Evolutionary conservation across 2,113 vertebrate species (phyloP).

Genomic region (Phoxinus phoxinus): DNA sequence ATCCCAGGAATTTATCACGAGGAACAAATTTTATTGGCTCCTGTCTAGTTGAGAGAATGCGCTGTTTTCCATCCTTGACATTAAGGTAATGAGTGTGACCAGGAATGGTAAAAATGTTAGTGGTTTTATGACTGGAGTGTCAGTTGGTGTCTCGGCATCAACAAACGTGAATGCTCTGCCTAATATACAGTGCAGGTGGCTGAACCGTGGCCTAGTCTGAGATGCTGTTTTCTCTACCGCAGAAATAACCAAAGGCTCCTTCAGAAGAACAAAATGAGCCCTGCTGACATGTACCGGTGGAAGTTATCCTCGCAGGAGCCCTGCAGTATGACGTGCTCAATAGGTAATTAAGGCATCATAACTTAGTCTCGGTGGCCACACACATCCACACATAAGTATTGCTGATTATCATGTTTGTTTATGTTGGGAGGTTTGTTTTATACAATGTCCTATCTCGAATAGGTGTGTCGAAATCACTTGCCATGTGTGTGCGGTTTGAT

Average conservation of each 20-base stretch:
- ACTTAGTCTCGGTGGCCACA: neutral
- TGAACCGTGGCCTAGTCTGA: conserved; percentile 5
- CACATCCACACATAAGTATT: conserved; percentile 4
- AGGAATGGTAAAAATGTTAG: conserved; percentile 44
- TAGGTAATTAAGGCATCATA: conserved; percentile 76
- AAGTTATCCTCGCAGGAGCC: conserved; percentile 97
- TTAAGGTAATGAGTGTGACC: conserved; percentile 42
- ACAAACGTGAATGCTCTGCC: conserved; percentile 4
- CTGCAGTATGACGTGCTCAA: conserved; percentile 95
- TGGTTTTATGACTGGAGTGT: conserved; percentile 39
- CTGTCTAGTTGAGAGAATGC: conserved; percentile 1
- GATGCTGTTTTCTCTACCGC: conserved; percentile 46
- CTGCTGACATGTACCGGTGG: conserved; percentile 98
- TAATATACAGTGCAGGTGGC: conserved; percentile 31
- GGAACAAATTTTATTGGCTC: conserved; percentile 33
- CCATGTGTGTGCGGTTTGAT: conserved; percentile 94
- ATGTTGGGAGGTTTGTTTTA: neutral
- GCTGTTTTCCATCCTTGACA: conserved; percentile 34
- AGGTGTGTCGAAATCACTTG: conserved; percentile 92
- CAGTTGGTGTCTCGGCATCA: conserved; percentile 15
- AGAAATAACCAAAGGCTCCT: conserved; percentile 88
- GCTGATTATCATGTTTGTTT: neutral
- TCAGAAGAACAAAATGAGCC: conserved; percentile 90
- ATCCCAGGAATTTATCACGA: conserved; percentile 58
- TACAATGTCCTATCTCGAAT: conserved; percentile 6